Evolutionary conservation across 2,888 invertebrate species (phyloP), one percentile per base, ranked within the genome.

Genomic region (Boloria selene): DNA sequence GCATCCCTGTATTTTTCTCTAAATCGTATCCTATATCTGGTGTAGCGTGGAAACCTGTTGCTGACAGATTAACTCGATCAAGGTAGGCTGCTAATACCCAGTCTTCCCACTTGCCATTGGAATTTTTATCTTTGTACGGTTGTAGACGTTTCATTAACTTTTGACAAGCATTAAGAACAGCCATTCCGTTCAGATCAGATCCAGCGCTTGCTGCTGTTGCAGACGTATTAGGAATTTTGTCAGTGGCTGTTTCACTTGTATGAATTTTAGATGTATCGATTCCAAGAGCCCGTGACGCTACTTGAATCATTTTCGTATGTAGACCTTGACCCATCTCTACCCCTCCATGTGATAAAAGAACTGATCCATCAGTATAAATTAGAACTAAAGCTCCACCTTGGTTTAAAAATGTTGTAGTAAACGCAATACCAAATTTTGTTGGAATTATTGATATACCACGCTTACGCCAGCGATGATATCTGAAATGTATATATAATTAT

Each of bases 291-390:
- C 95, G 93, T 53, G 97, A 96, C 4, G 97, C 97, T 13, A 97
- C 95, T 94, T 98, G 98, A 62, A 97, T 95, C 96, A 98, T 97
- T 93, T 99, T 99, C 0, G 97, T 99, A 81, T 98, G 97, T 4
- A 99, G 90, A 1, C 99, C 99, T 90, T 99, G 99, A 0, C 99
- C 99, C 96, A 99, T 98, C 93, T 99, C 99, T 13, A 96, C 96
- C n/a, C 98, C 98, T 44, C 97, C 98, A 80, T 98, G 98, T 0
- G 96, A 95, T 18, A 99, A 77, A 13, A 98, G 91, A 3, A 99
- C 97, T 0, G 98, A 97, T 1, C 98, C 98, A 84, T 97, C 97
- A 0, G 93, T 93, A 80, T 98, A 98, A n/a, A 98, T 93, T 52
- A 97, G 94, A 2, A 99, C 93, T 62, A 99, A 88, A 0, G 98